Conservation (phyloP, 2,113 vertebrate genomes). For the Psittacula cyanocephala region DNA sequence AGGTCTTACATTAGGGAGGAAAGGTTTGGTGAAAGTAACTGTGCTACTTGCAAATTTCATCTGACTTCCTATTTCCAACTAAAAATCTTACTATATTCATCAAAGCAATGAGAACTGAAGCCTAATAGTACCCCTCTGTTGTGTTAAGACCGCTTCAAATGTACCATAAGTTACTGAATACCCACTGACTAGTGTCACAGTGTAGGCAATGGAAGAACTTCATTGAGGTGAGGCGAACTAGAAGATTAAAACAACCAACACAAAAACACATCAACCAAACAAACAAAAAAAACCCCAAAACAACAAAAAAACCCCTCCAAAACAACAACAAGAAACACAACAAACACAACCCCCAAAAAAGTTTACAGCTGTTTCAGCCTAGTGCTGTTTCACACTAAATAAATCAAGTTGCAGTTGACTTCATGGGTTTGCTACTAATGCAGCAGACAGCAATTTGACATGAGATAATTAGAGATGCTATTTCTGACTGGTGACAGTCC, state of each 20-base stretch:
- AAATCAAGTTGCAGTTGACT: neutral
- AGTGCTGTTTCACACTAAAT: neutral
- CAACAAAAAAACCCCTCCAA: neutral
- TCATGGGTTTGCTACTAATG: neutral
- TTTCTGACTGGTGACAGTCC: neutral
- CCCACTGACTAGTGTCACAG: neutral
- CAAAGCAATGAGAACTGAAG: neutral
- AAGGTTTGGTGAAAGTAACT: constrained; percentile 8
- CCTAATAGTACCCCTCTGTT: neutral
- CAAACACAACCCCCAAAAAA: neutral
- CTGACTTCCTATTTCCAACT: constrained; percentile 17
- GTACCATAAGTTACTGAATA: neutral
- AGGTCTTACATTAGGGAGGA: constrained; percentile 7
- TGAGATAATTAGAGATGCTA: neutral
- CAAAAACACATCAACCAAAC: neutral
- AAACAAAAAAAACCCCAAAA: neutral
- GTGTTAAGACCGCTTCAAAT: neutral
- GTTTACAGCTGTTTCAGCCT: neutral
- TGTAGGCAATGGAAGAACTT: neutral
- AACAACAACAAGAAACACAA: neutral
- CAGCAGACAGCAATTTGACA: neutral
- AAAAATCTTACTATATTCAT: neutral
- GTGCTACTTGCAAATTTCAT: constrained; percentile 18
- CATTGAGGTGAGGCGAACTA: neutral
- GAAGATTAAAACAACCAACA: neutral